phyloP scores from a whole-genome alignment of 2,113 vertebrate species.

The Xenopus borealis region DNA sequence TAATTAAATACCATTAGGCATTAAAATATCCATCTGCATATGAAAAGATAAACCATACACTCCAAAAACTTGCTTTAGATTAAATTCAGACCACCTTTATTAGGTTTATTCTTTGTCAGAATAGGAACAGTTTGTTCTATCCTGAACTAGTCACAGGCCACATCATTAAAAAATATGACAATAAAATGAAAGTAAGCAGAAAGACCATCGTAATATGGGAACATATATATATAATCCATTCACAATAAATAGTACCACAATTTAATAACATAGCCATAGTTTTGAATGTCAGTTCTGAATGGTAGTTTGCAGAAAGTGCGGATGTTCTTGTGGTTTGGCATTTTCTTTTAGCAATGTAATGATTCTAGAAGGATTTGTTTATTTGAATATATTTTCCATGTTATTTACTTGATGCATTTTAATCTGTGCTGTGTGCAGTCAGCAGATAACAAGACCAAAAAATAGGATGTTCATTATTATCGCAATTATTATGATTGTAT shows the following conservation, averaged over 20 bases:
- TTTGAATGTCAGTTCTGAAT: slow-evolving; percentile 44
- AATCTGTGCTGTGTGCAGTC: slow-evolving; percentile 42
- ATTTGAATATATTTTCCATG: slow-evolving; percentile 45
- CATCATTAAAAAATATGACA: slow-evolving; percentile 35
- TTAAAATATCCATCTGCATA: neutral
- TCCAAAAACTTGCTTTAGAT: too few species aligned
- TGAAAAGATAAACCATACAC: neutral
- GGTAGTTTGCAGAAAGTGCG: slow-evolving; percentile 30
- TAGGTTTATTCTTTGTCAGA: slow-evolving; percentile 11
- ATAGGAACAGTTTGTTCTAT: slow-evolving; percentile 21
- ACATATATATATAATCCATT: slow-evolving; percentile 35
- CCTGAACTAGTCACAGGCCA: slow-evolving; percentile 23
- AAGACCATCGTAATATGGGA: slow-evolving; percentile 24
- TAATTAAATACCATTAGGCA: too few species aligned
- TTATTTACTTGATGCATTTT: slow-evolving; percentile 44
- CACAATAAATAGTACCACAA: slow-evolving; percentile 31
- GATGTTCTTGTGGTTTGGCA: slow-evolving; percentile 33
- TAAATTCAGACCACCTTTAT: neutral
- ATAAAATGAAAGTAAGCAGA: slow-evolving; percentile 29
- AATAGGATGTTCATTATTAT: slow-evolving; percentile 38
- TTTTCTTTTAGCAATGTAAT: slow-evolving; percentile 41
- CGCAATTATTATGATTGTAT: slow-evolving; percentile 40
- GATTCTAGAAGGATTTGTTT: slow-evolving; percentile 41
- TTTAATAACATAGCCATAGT: slow-evolving; percentile 38
- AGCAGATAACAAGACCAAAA: slow-evolving; percentile 42